A percentile compares a stretch with the other conserved stretches of the same genome.
These are phyloP conservation scores for Beris chalybata DNA, from an alignment of 2,888 invertebrate genomes.

Conservation along the genomic window DNA sequence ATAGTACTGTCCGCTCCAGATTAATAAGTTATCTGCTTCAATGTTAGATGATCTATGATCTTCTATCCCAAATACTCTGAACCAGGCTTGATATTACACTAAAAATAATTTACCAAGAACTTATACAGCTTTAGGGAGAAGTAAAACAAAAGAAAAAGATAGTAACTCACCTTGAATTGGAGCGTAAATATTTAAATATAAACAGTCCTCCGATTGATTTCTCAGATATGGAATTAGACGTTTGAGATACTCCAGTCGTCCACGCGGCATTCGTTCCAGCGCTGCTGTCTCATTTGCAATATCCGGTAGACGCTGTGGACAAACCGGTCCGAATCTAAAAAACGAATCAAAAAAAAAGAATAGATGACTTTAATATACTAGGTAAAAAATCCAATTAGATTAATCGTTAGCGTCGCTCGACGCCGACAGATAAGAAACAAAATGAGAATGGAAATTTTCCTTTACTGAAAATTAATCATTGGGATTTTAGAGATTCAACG, in stretches of 20 bases:
- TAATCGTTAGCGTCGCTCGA: slow-evolving; percentile 8
- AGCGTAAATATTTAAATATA: slow-evolving; percentile 95
- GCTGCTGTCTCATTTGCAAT: slow-evolving; percentile 82
- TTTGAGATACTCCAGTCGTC: slow-evolving; percentile 84
- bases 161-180: slow-evolving; percentile 84
- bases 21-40: no score
- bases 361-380: slow-evolving; percentile 13
- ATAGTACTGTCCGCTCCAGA: no score
- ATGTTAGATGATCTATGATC: no score
- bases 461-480: slow-evolving; percentile 23
- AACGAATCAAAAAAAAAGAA: slow-evolving; percentile 32
- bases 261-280: slow-evolving; percentile 82
- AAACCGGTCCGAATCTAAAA: slow-evolving; percentile 79
- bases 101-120: no score
- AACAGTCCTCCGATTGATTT: slow-evolving; percentile 95
- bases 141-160: neutral
- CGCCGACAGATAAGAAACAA: neutral
- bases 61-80: no score
- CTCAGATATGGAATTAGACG: slow-evolving; percentile 83
- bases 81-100: no score
- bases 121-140: no score
- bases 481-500: slow-evolving; percentile 9
- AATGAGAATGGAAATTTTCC: neutral
- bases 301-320: slow-evolving; percentile 88
- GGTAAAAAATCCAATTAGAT: slow-evolving; percentile 14